Percentiles rank a stretch among this genome's conserved stretches.
Evolutionary conservation across 2,888 invertebrate species (phyloP).

Genomic region (Philereme transversata): DNA sequence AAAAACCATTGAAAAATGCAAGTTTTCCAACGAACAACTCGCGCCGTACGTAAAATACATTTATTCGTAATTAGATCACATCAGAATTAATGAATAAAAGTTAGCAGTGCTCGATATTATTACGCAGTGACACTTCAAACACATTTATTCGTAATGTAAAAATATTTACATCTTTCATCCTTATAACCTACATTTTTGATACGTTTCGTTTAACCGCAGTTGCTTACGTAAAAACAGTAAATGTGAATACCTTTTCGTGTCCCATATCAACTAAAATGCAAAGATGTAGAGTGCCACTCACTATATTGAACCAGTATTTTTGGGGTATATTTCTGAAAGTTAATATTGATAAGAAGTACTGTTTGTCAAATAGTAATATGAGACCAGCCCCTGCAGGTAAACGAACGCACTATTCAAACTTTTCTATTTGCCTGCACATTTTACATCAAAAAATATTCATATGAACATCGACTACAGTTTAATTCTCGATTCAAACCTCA

Average conservation of each 20-base stretch:
- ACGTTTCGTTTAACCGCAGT: constrained; percentile 19
- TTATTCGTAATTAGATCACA: constrained; percentile 64
- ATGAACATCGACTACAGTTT: constrained; percentile 40
- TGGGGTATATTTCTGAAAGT: too few relatives aligned
- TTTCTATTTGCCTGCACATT: constrained; percentile 31
- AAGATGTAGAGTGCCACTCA: not conserved
- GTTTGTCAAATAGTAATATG: not conserved
- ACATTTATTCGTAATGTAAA: constrained; percentile 74
- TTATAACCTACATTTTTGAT: constrained; percentile 7
- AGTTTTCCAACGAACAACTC: constrained; percentile 71
- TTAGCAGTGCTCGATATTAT: constrained; percentile 67
- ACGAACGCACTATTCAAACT: constrained; percentile 19
- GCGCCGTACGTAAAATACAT: constrained; percentile 53
- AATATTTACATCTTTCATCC: constrained; percentile 68
- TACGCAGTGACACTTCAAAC: constrained; percentile 71
- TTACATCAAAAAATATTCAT: constrained; percentile 39
- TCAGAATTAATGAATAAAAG: constrained; percentile 66
- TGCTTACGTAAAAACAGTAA: not conserved
- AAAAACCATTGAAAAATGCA: constrained; percentile 54
- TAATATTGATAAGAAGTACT: not conserved
- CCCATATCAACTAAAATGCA: not conserved
- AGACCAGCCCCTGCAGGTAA: constrained; percentile 17
- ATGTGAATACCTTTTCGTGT: not conserved
- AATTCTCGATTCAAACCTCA: constrained; percentile 21
- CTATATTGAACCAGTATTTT: too few relatives aligned